Conservation (phyloP, 1,140 invertebrate genomes). For the Drosophila hydei region DNA sequence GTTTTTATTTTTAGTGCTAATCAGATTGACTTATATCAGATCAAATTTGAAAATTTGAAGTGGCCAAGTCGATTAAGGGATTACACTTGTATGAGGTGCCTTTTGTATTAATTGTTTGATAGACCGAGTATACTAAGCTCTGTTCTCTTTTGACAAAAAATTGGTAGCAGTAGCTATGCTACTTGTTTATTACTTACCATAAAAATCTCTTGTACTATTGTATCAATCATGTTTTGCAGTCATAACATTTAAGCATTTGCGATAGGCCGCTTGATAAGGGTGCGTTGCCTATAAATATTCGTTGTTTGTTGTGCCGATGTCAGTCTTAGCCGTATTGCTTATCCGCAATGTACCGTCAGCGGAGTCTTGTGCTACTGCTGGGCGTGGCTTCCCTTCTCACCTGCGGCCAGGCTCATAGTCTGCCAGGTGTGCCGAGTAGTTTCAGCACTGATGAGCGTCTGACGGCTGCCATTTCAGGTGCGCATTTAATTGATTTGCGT, state of each 20-base stretch:
- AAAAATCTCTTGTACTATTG: constrained; percentile 30
- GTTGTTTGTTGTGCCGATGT: neutral
- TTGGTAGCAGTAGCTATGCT: neutral
- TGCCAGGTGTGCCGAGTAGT: constrained; percentile 27
- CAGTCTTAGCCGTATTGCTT: constrained; percentile 35
- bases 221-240: constrained; percentile 9
- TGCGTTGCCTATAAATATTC: constrained; percentile 49
- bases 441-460: constrained; percentile 39
- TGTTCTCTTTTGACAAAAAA: too few relatives aligned
- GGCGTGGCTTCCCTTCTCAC: constrained; percentile 30
- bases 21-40: neutral
- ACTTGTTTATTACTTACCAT: constrained; percentile 1
- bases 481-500: neutral
- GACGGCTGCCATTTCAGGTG: constrained; percentile 45
- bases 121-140: too few relatives aligned
- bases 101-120: neutral
- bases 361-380: constrained; percentile 46
- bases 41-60: neutral
- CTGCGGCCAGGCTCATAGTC: constrained; percentile 18
- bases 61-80: neutral
- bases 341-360: constrained; percentile 44
- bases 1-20: neutral
- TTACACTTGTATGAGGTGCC: neutral
- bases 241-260: constrained; percentile 8
- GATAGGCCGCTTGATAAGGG: constrained; percentile 33